Conservation (phyloP, 2,113 vertebrate species). For the Guaruba guarouba region DNA sequence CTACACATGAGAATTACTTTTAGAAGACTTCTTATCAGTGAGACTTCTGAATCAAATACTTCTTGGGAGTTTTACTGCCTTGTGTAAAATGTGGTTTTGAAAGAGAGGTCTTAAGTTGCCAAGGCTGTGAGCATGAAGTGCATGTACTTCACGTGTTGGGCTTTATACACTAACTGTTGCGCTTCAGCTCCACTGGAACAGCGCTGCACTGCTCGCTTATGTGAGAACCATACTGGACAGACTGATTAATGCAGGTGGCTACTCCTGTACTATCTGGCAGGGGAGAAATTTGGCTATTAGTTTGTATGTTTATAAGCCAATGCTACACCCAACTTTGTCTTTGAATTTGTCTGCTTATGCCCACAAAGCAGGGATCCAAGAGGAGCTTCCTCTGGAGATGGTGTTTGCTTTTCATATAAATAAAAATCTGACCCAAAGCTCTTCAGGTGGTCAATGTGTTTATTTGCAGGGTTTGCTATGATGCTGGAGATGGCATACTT, state of each 20-base stretch:
- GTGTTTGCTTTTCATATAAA: neutral
- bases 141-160: neutral
- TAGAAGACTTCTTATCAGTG: neutral
- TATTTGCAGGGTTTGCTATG: neutral
- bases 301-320: neutral
- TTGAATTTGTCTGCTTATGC: neutral
- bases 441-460: neutral
- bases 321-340: neutral
- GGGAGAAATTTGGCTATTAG: neutral
- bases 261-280: neutral
- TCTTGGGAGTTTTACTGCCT: neutral
- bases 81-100: neutral
- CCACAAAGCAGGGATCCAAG: neutral
- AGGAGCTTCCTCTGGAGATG: neutral
- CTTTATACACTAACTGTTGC: rapidly evolving
- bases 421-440: neutral
- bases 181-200: rapidly evolving
- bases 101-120: neutral
- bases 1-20: neutral
- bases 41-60: neutral
- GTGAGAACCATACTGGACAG: neutral
- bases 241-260: neutral
- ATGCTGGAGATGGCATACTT: neutral
- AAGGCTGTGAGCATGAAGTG: neutral
- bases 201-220: neutral